phyloP scores from a whole-genome alignment of 2,888 invertebrate species.

The Drosophila algonquin region DNA sequence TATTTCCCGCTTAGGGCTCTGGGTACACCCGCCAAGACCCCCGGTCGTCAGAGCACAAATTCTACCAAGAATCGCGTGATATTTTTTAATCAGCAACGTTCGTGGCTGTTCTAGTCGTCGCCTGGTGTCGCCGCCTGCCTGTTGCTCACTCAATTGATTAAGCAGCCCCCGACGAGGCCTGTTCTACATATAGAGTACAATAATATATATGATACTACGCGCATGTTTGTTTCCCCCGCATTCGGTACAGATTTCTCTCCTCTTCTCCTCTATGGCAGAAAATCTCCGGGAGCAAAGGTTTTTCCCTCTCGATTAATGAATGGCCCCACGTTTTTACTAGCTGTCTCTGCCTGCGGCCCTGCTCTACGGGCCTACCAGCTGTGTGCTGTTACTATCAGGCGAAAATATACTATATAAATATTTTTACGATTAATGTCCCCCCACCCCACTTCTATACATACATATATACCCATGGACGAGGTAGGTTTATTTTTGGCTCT shows the following conservation, averaged over 20 bases:
- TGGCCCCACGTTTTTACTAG: constrained; percentile 49
- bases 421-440: background rate
- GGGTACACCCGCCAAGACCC: background rate
- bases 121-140: constrained; percentile 21
- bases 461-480: background rate
- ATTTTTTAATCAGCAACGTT: constrained; percentile 71
- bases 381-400: constrained; percentile 34
- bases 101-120: constrained; percentile 38
- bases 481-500: background rate
- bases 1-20: constrained; percentile 18
- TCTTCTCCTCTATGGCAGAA: constrained; percentile 35
- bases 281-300: constrained; percentile 80
- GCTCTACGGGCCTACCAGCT: constrained; percentile 5
- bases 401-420: constrained; percentile 9
- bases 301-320: constrained; percentile 55
- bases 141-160: constrained; percentile 71
- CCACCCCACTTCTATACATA: background rate
- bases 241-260: constrained; percentile 58
- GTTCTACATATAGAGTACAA: constrained; percentile 31
- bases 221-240: constrained; percentile 17
- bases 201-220: constrained; percentile 4
- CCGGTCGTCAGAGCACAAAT: constrained; percentile 62
- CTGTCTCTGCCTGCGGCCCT: constrained; percentile 15
- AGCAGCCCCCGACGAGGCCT: constrained; percentile 48
- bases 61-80: constrained; percentile 78